phyloP scores from a whole-genome alignment of 1,140 invertebrate species.

The Drosophila melanogaster region Release_6_plus_ISO1_MT NT_033779.5:12714001-12714500 shows the following conservation, averaged over 20 bases:
- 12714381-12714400: background rate
- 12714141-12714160: slow-evolving; percentile 93
- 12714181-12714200: slow-evolving; percentile 89
- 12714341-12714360: background rate
- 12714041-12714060: slow-evolving; percentile 89
- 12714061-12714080: slow-evolving; percentile 91
- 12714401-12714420: background rate
- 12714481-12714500: slow-evolving; percentile 4
- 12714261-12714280: slow-evolving; percentile 87
- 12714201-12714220: slow-evolving; percentile 91
- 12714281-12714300: slow-evolving; percentile 94
- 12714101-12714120: slow-evolving; percentile 92
- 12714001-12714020: slow-evolving; percentile 90
- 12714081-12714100: slow-evolving; percentile 90
- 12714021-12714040: slow-evolving; percentile 90
- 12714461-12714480: background rate
- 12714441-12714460: slow-evolving; percentile 3
- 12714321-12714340: background rate
- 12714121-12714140: slow-evolving; percentile 91
- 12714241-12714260: slow-evolving; percentile 93
- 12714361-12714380: background rate
- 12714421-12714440: slow-evolving; percentile 26
- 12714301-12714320: background rate
- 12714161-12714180: slow-evolving; percentile 89
- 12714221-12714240: slow-evolving; percentile 91